These are phyloP conservation scores for Hydrozoanthus tunicans DNA, from an alignment of 64 coral and sea anemone species.

Conservation along the genomic window DNA sequence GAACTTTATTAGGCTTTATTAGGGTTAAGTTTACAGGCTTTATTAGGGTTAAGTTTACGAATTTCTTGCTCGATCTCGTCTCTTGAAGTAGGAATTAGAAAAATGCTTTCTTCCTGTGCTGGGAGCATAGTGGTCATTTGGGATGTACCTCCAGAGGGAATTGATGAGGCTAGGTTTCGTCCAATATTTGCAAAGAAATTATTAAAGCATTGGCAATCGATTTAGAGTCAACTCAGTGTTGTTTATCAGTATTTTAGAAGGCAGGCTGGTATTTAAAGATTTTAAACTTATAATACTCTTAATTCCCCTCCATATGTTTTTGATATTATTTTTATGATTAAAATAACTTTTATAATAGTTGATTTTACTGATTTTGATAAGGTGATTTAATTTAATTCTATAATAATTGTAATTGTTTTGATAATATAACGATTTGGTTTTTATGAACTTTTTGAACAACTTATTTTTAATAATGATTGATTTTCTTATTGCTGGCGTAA, in stretches of 20 bases:
- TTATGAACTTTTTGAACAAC: neutral
- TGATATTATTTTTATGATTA: neutral
- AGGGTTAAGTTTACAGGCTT: neutral
- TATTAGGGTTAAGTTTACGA: neutral
- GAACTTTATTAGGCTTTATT: neutral
- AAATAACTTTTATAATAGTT: neutral
- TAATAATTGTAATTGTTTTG: neutral
- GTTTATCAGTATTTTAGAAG: neutral
- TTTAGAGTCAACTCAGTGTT: neutral
- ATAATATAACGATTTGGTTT: neutral
- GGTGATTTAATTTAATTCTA: neutral
- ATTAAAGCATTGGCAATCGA: neutral
- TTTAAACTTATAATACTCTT: neutral
- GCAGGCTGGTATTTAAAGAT: neutral
- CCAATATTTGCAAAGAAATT: neutral
- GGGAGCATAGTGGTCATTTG: too few relatives aligned
- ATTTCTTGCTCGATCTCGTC: neutral
- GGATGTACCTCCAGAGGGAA: neutral
- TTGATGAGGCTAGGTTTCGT: neutral
- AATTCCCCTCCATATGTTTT: neutral
- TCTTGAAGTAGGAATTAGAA: neutral
- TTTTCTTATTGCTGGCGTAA: neutral
- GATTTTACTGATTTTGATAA: neutral
- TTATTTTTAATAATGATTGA: neutral
- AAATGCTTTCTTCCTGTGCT: neutral